Conservation (phyloP, 37 sponge, comb jelly and placozoan genomes). For the Beroe forskalii region DNA sequence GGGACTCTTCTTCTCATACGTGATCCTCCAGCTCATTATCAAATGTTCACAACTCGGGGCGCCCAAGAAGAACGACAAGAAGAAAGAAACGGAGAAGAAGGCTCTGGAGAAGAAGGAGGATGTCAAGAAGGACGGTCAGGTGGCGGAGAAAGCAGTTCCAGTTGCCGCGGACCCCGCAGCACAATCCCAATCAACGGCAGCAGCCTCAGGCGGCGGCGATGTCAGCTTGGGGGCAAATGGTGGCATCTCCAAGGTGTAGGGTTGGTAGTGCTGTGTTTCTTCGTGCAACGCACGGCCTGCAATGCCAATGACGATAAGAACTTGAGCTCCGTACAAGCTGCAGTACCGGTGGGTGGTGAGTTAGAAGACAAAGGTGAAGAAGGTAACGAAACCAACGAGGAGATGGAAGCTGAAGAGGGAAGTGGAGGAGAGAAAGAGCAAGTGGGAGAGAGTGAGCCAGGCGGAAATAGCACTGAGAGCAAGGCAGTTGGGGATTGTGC, state of each 20-base stretch:
- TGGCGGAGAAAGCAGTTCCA: neutral
- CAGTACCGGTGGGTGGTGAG: too few species aligned
- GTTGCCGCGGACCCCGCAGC: neutral
- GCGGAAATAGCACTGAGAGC: too few species aligned
- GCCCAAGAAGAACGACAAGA: neutral
- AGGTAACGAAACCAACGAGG: too few species aligned
- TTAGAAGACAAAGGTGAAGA: too few species aligned
- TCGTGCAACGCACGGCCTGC: neutral
- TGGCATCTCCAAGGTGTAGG: neutral
- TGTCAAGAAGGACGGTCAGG: neutral
- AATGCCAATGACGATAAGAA: too few species aligned
- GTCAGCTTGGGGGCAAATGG: constrained; percentile 7
- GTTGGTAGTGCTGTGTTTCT: neutral
- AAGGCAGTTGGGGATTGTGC: neutral
- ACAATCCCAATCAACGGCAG: neutral
- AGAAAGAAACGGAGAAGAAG: constrained; percentile 9
- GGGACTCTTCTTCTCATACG: constrained; percentile 34
- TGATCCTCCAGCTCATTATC: constrained; percentile 42
- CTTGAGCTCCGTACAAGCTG: too few species aligned
- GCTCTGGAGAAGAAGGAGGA: constrained; percentile 11
- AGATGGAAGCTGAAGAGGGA: too few species aligned
- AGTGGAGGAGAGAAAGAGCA: too few species aligned
- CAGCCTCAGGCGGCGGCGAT: too few species aligned
- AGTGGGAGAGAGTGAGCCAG: too few species aligned
- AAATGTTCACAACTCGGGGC: constrained; percentile 40